Evolutionary conservation across 2,888 invertebrate genomes (phyloP).

Genomic region (Drosophila buzzatii): DNA sequence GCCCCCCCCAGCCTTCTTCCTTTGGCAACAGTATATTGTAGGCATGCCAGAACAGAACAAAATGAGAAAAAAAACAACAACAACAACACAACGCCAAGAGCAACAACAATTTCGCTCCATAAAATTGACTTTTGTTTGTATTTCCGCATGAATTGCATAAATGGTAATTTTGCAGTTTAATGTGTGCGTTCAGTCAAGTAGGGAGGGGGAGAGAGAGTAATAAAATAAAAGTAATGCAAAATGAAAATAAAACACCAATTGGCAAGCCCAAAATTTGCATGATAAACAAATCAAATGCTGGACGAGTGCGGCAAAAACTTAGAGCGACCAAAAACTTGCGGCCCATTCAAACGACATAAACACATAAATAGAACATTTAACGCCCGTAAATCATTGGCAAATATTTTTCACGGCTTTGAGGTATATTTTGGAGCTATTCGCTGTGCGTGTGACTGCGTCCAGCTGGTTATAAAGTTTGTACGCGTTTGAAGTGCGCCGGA

Average conservation of each 20-base stretch:
- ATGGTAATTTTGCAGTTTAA: slow-evolving; percentile 81
- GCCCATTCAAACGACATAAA: slow-evolving; percentile 70
- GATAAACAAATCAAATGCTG: slow-evolving; percentile 78
- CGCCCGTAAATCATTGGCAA: slow-evolving; percentile 77
- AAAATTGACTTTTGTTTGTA: slow-evolving; percentile 82
- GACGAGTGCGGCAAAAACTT: slow-evolving; percentile 49
- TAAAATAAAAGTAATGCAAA: slow-evolving; percentile 26
- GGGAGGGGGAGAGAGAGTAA: slow-evolving; percentile 21
- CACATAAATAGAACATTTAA: slow-evolving; percentile 79
- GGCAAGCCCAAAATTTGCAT: slow-evolving; percentile 68
- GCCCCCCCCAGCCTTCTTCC: slow-evolving; percentile 22
- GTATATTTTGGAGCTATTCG: neutral
- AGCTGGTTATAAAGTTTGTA: slow-evolving; percentile 17
- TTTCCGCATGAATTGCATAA: slow-evolving; percentile 82
- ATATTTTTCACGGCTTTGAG: slow-evolving; percentile 59
- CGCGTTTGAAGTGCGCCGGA: slow-evolving; percentile 66
- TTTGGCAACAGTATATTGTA: slow-evolving; percentile 11
- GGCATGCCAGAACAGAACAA: slow-evolving; percentile 28
- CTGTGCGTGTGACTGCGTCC: slow-evolving; percentile 10
- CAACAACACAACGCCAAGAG: neutral
- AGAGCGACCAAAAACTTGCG: slow-evolving; percentile 49
- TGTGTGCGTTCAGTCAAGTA: slow-evolving; percentile 53
- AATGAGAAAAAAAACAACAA: neutral
- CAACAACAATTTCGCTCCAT: slow-evolving; percentile 56
- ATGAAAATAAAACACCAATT: slow-evolving; percentile 31